Conservation (phyloP, 2,113 vertebrate genomes). For the Psammodynastes pulverulentus region DNA sequence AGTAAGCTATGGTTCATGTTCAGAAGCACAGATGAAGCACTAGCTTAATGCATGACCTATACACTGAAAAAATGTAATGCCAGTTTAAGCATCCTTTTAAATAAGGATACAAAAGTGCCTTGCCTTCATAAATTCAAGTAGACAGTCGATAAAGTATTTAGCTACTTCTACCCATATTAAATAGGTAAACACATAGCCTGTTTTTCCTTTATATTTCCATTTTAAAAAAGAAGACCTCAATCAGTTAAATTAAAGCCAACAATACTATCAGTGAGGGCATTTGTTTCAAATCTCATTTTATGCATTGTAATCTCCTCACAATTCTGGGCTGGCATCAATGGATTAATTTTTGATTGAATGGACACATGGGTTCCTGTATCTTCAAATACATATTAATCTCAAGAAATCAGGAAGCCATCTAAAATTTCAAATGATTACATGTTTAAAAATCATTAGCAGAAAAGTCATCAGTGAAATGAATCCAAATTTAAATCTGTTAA, state of each 20-base stretch:
- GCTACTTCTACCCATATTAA: background rate
- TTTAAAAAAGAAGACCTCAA: background rate
- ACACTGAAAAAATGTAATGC: background rate
- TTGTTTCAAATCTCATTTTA: background rate
- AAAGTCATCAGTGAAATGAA: constrained; percentile 66
- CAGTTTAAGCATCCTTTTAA: background rate
- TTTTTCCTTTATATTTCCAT: background rate
- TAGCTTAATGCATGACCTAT: background rate
- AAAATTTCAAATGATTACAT: constrained; percentile 51
- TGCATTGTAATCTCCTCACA: background rate
- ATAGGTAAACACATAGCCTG: background rate
- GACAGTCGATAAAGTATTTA: background rate
- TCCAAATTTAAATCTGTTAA: constrained; percentile 56
- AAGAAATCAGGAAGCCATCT: constrained; percentile 15
- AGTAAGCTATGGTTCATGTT: background rate
- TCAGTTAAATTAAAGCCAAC: background rate
- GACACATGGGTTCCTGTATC: background rate
- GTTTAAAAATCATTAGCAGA: constrained; percentile 51
- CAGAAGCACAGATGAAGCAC: background rate
- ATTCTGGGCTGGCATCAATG: background rate
- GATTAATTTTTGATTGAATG: background rate
- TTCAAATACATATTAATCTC: constrained; percentile 1
- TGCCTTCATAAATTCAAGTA: background rate
- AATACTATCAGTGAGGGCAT: background rate
- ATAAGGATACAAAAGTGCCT: background rate